These are phyloP conservation scores for Nudaria mundana DNA, from an alignment of 2,888 invertebrate species.

Conservation along the genomic window DNA sequence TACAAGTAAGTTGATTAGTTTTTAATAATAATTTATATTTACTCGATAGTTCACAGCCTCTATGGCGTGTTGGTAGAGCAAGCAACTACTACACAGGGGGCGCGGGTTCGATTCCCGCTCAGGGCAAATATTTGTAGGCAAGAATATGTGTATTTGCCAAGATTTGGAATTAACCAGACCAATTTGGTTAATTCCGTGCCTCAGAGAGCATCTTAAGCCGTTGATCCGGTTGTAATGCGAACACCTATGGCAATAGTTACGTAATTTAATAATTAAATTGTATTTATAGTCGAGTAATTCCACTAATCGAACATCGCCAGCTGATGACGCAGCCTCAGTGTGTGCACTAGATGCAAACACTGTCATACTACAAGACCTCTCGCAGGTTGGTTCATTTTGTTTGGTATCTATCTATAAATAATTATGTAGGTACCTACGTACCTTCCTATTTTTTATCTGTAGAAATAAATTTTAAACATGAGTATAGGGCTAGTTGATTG, in stretches of 20 bases:
- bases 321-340: constrained; percentile 1
- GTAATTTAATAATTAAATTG: not conserved
- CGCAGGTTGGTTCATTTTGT: not conserved
- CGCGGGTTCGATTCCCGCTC: too few species aligned
- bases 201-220: not conserved
- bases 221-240: too few species aligned
- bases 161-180: too few species aligned
- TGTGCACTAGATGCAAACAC: not conserved
- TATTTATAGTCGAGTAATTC: not conserved
- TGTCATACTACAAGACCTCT: not conserved
- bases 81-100: not conserved
- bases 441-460: not conserved
- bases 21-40: not conserved
- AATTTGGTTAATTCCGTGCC: not conserved
- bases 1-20: constrained; percentile 3
- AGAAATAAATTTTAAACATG: too few species aligned
- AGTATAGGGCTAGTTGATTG: too few species aligned
- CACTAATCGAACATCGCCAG: not conserved
- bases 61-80: not conserved
- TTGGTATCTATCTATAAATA: not conserved
- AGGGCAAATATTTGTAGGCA: too few species aligned
- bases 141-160: too few species aligned
- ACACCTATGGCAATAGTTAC: not conserved
- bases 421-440: not conserved
- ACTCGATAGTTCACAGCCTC: not conserved